Conservation (phyloP, 2,797 vertebrate genomes). For the Toxotes lorentzi region DNA sequence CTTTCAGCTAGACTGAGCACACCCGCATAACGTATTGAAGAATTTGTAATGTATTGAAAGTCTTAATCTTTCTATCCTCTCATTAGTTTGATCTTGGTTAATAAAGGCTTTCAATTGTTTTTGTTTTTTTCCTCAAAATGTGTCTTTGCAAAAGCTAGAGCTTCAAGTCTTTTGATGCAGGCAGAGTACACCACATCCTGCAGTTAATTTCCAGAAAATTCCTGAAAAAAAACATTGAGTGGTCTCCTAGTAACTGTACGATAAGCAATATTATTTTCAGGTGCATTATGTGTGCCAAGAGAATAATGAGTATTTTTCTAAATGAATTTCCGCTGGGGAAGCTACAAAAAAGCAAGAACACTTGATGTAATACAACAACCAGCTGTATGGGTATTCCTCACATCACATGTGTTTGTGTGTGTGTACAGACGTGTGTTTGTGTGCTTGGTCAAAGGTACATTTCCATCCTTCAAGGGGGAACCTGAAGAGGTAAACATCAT, state of each 20-base stretch:
- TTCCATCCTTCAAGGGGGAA: slow-evolving; percentile 54
- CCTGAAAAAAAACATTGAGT: not conserved
- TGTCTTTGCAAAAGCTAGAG: not conserved
- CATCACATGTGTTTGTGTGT: slow-evolving; percentile 15
- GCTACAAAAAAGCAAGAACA: slow-evolving; percentile 7
- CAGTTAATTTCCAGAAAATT: not conserved
- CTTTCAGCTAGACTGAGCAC: not conserved
- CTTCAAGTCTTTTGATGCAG: not conserved
- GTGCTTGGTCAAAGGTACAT: slow-evolving; percentile 34
- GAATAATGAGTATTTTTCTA: slow-evolving; percentile 13
- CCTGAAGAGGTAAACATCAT: slow-evolving; percentile 61
- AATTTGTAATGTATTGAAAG: too few relatives aligned
- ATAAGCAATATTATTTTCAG: not conserved
- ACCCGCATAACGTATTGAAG: not conserved
- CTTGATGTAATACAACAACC: slow-evolving; percentile 4
- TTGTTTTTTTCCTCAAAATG: not conserved
- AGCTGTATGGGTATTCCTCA: slow-evolving; percentile 41
- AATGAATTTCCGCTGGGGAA: slow-evolving; percentile 34
- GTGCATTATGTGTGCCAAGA: slow-evolving; percentile 1
- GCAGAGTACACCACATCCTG: not conserved
- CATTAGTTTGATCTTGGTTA: too few relatives aligned
- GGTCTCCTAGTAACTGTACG: not conserved
- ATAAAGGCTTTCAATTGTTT: not conserved
- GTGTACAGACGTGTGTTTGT: slow-evolving; percentile 23
- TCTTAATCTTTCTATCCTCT: too few relatives aligned